Evolutionary conservation across 2,888 invertebrate genomes (phyloP).

Genomic region (Eupithecia centaureata): DNA sequence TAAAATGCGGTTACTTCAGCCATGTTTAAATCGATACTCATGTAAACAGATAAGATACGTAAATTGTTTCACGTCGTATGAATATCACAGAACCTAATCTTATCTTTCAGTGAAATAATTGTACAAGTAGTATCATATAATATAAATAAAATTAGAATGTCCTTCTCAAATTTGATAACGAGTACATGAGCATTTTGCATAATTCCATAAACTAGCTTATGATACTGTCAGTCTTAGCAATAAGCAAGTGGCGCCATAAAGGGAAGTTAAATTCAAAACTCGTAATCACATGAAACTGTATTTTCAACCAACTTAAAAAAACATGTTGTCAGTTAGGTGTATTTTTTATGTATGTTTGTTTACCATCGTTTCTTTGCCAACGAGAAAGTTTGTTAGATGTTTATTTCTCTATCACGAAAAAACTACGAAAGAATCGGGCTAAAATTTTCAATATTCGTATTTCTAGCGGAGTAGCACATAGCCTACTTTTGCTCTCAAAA

Average conservation of each 20-base stretch:
- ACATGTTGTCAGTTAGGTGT: too few species aligned
- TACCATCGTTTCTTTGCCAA: background rate
- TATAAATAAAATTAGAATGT: background rate
- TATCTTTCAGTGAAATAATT: conserved; percentile 64
- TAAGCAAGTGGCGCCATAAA: too few species aligned
- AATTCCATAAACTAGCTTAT: background rate
- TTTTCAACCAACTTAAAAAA: background rate
- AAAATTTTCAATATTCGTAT: too few species aligned
- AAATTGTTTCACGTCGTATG: conserved; percentile 53
- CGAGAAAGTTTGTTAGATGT: too few species aligned
- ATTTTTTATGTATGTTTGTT: too few species aligned
- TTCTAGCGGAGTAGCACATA: too few species aligned
- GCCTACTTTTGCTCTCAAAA: too few species aligned
- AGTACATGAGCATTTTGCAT: background rate
- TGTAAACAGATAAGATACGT: conserved; percentile 69
- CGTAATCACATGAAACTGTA: background rate
- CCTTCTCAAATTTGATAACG: background rate
- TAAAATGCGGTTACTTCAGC: conserved; percentile 56
- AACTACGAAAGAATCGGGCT: too few species aligned
- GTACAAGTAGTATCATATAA: background rate
- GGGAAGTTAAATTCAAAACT: too few species aligned
- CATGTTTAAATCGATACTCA: conserved; percentile 67
- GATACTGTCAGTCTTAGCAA: too few species aligned
- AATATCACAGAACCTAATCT: conserved; percentile 68
- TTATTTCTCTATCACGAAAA: too few species aligned